phyloP scores from a whole-genome alignment of 2,888 invertebrate genomes.

The Pterostichus niger region DNA sequence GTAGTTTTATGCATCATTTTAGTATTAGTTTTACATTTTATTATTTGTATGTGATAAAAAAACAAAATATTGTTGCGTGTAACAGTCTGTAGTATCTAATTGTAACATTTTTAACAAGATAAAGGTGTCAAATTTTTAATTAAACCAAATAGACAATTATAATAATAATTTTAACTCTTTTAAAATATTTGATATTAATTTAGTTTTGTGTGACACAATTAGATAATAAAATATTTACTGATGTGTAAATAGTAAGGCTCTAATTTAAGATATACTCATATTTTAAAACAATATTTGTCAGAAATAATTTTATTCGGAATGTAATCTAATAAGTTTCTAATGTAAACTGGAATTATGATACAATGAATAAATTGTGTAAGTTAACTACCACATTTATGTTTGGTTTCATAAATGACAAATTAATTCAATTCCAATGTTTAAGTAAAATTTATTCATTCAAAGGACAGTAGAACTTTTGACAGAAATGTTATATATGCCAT shows the following conservation, averaged over 20 bases:
- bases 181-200: too few relatives aligned
- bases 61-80: constrained; percentile 14
- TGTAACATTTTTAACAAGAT: neutral
- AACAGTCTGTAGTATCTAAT: neutral
- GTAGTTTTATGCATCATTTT: neutral
- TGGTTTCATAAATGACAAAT: neutral
- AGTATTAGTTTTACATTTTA: neutral
- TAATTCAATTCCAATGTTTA: too few relatives aligned
- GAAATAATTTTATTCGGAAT: neutral
- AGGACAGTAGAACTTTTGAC: too few relatives aligned
- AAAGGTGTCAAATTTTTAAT: constrained; percentile 14
- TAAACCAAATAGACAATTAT: neutral
- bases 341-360: neutral
- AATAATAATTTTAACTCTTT: neutral
- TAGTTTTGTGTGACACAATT: too few relatives aligned
- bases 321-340: neutral
- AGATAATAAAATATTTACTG: too few relatives aligned
- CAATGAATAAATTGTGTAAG: neutral
- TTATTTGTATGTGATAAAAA: constrained; percentile 36
- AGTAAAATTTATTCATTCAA: too few relatives aligned
- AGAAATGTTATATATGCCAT: too few relatives aligned
- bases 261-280: too few relatives aligned
- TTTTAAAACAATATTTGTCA: neutral
- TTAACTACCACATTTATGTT: neutral
- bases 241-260: too few relatives aligned